A percentile compares a stretch with the other conserved stretches of the same genome.
Evolutionary conservation across 1,140 invertebrate genomes (phyloP).

Genomic region (Tetramorium parvispinum): DNA sequence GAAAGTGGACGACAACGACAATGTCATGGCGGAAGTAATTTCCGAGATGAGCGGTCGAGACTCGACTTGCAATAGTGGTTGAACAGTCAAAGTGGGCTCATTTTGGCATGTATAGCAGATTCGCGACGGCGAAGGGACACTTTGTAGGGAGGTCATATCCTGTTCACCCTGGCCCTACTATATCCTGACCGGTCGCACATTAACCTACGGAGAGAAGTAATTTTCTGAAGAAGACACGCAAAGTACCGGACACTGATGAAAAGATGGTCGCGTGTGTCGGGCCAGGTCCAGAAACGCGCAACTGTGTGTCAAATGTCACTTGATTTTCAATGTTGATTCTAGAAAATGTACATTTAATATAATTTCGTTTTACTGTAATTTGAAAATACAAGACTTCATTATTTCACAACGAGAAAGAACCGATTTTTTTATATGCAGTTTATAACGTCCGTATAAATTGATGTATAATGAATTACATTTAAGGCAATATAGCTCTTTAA

Average conservation of each 20-base stretch:
- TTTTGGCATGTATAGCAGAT: constrained; percentile 79
- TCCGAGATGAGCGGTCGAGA: constrained; percentile 83
- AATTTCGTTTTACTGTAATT: not conserved
- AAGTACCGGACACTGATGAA: constrained; percentile 62
- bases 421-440: not conserved
- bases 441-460: constrained; percentile 18
- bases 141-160: constrained; percentile 83
- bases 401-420: not conserved
- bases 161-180: constrained; percentile 76
- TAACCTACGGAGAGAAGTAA: constrained; percentile 69
- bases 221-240: constrained; percentile 74
- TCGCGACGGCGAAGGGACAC: constrained; percentile 77
- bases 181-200: constrained; percentile 71
- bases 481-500: constrained; percentile 43
- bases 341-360: not conserved
- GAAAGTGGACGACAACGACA: constrained; percentile 68
- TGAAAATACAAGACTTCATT: not conserved
- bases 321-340: not conserved
- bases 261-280: constrained; percentile 57
- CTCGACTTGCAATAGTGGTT: constrained; percentile 84
- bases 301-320: not conserved
- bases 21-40: constrained; percentile 84
- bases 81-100: constrained; percentile 85
- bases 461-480: constrained; percentile 24
- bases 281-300: constrained; percentile 26